Conservation (phyloP, 1,140 invertebrate genomes). For the Leptinotarsa defecta region DNA sequence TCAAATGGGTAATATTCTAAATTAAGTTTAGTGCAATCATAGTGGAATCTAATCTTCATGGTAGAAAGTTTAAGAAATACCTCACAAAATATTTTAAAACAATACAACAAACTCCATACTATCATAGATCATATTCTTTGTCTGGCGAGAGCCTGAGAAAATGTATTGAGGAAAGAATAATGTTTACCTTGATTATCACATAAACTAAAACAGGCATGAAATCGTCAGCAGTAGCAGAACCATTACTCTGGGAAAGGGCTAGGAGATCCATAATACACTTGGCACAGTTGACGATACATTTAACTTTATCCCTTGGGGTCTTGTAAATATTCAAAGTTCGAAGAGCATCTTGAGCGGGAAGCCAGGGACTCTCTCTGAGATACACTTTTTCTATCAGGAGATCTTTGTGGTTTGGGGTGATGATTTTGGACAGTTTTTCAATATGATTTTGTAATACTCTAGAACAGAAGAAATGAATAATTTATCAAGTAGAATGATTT, state of each 20-base stretch:
- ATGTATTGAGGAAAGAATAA: too few species aligned
- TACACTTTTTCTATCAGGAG: slow-evolving; percentile 81
- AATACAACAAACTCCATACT: too few species aligned
- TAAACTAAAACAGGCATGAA: slow-evolving; percentile 95
- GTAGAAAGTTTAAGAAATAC: too few species aligned
- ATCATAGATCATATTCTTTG: too few species aligned
- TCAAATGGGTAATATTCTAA: too few species aligned
- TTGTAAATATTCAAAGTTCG: slow-evolving; percentile 90
- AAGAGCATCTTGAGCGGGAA: slow-evolving; percentile 94
- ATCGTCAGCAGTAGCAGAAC: slow-evolving; percentile 94
- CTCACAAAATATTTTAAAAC: too few species aligned
- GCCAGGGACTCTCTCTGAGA: slow-evolving; percentile 93
- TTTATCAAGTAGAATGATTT: background rate
- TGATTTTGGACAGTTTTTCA: slow-evolving; percentile 75
- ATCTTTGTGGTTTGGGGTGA: slow-evolving; percentile 84
- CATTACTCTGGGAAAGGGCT: slow-evolving; percentile 76
- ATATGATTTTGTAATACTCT: slow-evolving; percentile 89
- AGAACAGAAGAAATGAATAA: slow-evolving; percentile 43
- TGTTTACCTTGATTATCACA: slow-evolving; percentile 87
- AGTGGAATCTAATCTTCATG: too few species aligned
- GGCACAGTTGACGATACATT: slow-evolving; percentile 81
- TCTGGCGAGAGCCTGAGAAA: too few species aligned
- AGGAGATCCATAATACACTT: slow-evolving; percentile 93
- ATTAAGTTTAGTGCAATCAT: too few species aligned
- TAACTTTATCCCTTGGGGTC: slow-evolving; percentile 93